A percentile compares a stretch with the other conserved stretches of the same genome.
These are phyloP conservation scores for Zele albiditarsus DNA, from an alignment of 2,888 invertebrate species.

Conservation along the genomic window DNA sequence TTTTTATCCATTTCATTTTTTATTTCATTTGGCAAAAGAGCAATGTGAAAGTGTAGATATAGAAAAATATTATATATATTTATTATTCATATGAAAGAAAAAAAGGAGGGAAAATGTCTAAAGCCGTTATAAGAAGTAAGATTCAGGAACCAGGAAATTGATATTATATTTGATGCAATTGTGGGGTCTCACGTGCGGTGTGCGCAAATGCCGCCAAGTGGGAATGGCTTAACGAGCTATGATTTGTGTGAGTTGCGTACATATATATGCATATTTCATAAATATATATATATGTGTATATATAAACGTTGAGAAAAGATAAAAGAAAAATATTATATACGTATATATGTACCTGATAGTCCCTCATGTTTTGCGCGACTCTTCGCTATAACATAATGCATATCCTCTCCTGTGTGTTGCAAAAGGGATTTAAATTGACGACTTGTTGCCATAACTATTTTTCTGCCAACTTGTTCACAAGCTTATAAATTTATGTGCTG, in stretches of 20 bases:
- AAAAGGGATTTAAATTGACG: constrained; percentile 44
- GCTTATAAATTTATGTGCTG: constrained; percentile 33
- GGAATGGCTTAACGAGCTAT: constrained; percentile 44
- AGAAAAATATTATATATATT: not conserved
- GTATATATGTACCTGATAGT: constrained; percentile 25
- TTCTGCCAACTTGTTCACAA: constrained; percentile 19
- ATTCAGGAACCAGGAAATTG: constrained; percentile 34
- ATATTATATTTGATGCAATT: constrained; percentile 37
- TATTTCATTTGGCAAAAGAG: not conserved
- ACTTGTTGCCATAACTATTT: constrained; percentile 33
- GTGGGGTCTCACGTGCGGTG: not conserved
- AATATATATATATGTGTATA: constrained; percentile 12
- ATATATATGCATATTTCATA: not conserved
- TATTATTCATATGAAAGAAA: not conserved
- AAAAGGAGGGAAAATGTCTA: not conserved
- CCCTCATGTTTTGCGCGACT: constrained; percentile 26
- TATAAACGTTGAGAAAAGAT: constrained; percentile 21
- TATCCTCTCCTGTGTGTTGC: constrained; percentile 3
- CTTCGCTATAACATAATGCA: not conserved
- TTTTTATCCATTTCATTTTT: not conserved
- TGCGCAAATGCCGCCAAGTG: constrained; percentile 21
- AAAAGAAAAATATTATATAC: constrained; percentile 10
- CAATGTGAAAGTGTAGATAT: not conserved
- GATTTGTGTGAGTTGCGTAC: constrained; percentile 38
- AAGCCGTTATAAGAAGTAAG: constrained; percentile 8